A percentile compares a stretch with the other conserved stretches of the same genome.
phyloP scores from a whole-genome alignment of 2,113 vertebrate species.

The Regulus satrapa region DNA sequence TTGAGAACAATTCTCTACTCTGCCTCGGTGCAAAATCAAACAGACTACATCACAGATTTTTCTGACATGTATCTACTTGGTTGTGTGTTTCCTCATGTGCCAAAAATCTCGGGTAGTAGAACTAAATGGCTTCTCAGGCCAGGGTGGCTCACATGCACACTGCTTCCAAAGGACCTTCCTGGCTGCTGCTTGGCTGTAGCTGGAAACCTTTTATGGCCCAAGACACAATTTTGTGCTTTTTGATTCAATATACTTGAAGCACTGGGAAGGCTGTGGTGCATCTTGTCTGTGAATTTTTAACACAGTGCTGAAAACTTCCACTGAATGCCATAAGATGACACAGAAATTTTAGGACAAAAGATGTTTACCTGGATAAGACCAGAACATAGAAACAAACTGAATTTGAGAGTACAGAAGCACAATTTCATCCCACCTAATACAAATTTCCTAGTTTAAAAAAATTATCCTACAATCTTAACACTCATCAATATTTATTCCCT shows the following conservation, averaged over 20 bases:
- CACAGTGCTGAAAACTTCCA: neutral
- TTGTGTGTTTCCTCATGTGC: accelerated
- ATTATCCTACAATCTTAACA: neutral
- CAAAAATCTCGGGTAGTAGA: neutral
- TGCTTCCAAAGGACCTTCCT: neutral
- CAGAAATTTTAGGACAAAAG: neutral
- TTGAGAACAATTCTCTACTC: neutral
- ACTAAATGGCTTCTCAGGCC: neutral
- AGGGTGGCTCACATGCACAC: accelerated
- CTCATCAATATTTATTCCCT: neutral
- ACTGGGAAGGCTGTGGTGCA: neutral
- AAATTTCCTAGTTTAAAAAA: neutral
- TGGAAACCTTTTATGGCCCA: neutral
- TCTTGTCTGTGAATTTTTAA: neutral
- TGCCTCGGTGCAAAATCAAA: neutral
- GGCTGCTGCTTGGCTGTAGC: neutral
- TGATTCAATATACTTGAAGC: neutral
- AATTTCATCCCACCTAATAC: neutral
- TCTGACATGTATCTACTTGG: neutral
- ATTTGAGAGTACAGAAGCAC: neutral
- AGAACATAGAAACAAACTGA: neutral
- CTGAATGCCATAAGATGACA: accelerated
- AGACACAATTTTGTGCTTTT: neutral
- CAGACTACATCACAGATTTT: neutral
- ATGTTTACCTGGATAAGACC: neutral